A percentile compares a stretch with the other conserved stretches of the same genome.
Conservation (phyloP, 2,797 vertebrate species). For the Rallus crepitans region DNA sequence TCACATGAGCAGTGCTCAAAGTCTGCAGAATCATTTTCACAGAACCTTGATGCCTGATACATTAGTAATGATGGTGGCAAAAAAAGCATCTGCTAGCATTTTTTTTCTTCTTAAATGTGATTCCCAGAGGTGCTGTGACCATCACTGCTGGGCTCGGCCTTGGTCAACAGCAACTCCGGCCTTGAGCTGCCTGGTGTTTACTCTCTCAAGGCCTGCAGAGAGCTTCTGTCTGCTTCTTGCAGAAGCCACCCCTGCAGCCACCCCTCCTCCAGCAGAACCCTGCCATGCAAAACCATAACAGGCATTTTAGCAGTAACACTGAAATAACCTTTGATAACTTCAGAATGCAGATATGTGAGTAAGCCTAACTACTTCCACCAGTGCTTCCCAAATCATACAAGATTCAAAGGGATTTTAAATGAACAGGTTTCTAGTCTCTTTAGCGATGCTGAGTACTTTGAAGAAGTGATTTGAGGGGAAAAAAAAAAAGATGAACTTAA, state of each 20-base stretch:
- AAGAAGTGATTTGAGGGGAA: neutral
- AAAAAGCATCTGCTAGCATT: too few relatives aligned
- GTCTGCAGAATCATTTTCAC: neutral
- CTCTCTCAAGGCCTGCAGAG: too few relatives aligned
- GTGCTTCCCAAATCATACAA: neutral
- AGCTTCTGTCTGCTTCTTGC: too few relatives aligned
- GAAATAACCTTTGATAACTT: neutral
- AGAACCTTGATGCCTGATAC: neutral
- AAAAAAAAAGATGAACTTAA: neutral
- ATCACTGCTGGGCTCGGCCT: too few relatives aligned
- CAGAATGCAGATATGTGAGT: neutral
- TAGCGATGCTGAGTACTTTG: neutral
- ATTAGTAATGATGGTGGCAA: neutral
- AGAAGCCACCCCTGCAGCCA: too few relatives aligned
- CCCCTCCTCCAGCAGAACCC: too few relatives aligned
- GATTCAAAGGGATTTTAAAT: neutral
- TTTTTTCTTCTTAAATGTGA: too few relatives aligned
- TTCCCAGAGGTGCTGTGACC: too few relatives aligned
- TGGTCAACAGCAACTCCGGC: too few relatives aligned
- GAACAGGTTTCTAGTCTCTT: neutral
- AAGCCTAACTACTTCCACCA: neutral
- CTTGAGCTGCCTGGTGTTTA: too few relatives aligned
- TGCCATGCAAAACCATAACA: too few relatives aligned
- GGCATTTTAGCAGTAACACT: neutral
- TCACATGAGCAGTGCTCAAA: neutral